phyloP scores from a whole-genome alignment of 2,888 invertebrate genomes.

The Bibio marci region DNA sequence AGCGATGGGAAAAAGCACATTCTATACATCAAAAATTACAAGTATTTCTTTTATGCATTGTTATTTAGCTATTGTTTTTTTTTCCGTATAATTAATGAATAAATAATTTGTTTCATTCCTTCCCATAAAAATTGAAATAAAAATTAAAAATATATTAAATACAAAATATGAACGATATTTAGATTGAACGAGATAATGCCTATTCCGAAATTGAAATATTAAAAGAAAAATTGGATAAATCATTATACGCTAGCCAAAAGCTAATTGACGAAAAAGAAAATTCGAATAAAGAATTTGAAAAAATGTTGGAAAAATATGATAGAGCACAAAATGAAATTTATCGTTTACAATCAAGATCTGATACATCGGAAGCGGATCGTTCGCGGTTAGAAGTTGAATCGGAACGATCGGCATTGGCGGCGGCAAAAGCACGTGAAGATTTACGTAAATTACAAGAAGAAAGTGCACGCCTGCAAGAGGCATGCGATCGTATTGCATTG shows the following conservation, averaged over 20 bases:
- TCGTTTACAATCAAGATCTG: slow-evolving; percentile 73
- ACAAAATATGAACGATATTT: too few relatives aligned
- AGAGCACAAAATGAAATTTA: slow-evolving; percentile 82
- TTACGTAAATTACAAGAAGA: slow-evolving; percentile 77
- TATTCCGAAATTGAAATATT: slow-evolving; percentile 69
- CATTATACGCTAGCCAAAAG: slow-evolving; percentile 65
- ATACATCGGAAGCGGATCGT: slow-evolving; percentile 73
- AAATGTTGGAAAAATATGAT: slow-evolving; percentile 83
- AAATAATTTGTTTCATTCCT: not conserved
- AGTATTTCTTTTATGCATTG: slow-evolving; percentile 29
- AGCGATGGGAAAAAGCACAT: slow-evolving; percentile 77
- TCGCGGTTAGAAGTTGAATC: slow-evolving; percentile 71
- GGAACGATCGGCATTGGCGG: slow-evolving; percentile 65
- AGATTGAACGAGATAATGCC: slow-evolving; percentile 78
- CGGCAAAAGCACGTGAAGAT: slow-evolving; percentile 69
- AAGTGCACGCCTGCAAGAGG: slow-evolving; percentile 66
- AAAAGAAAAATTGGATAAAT: slow-evolving; percentile 80
- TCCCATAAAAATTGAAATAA: not conserved
- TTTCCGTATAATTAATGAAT: not conserved
- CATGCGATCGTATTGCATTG: slow-evolving; percentile 72
- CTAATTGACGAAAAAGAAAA: slow-evolving; percentile 75
- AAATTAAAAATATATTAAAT: not conserved
- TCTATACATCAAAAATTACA: slow-evolving; percentile 68
- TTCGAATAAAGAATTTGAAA: slow-evolving; percentile 80
- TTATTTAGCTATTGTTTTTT: slow-evolving; percentile 2